Conservation (phyloP, 2,113 vertebrate species). For the Poeciliopsis occidentalis region DNA sequence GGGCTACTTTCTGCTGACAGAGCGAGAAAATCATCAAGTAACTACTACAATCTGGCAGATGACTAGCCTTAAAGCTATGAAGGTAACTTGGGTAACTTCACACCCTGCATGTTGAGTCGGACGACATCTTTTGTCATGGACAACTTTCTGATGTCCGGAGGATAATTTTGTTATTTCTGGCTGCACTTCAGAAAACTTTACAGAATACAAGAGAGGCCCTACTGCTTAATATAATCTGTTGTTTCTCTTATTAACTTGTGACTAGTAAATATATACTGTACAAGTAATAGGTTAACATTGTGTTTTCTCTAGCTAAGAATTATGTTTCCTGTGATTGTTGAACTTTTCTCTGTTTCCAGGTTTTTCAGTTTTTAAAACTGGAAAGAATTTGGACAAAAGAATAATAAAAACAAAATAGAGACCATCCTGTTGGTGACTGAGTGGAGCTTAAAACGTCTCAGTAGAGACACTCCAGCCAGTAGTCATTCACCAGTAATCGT, state of each 20-base stretch:
- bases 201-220: neutral
- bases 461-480: too few relatives aligned
- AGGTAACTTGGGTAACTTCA: neutral
- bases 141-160: neutral
- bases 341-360: constrained; percentile 7
- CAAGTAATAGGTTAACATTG: neutral
- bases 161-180: neutral
- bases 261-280: neutral
- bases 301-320: too few relatives aligned
- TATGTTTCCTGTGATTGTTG: neutral
- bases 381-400: too few relatives aligned
- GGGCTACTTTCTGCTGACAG: neutral
- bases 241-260: neutral
- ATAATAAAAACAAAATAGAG: too few relatives aligned
- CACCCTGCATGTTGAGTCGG: neutral
- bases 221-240: neutral
- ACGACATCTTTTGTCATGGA: neutral
- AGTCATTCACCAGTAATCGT: too few relatives aligned
- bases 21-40: neutral
- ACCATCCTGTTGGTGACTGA: too few relatives aligned
- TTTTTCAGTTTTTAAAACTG: too few relatives aligned
- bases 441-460: too few relatives aligned
- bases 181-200: neutral
- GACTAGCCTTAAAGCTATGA: neutral
- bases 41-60: neutral